Evolutionary conservation across 2,888 invertebrate species (phyloP), one percentile per base, ranked within the genome.

Genomic region (Dynastes grantii): DNA sequence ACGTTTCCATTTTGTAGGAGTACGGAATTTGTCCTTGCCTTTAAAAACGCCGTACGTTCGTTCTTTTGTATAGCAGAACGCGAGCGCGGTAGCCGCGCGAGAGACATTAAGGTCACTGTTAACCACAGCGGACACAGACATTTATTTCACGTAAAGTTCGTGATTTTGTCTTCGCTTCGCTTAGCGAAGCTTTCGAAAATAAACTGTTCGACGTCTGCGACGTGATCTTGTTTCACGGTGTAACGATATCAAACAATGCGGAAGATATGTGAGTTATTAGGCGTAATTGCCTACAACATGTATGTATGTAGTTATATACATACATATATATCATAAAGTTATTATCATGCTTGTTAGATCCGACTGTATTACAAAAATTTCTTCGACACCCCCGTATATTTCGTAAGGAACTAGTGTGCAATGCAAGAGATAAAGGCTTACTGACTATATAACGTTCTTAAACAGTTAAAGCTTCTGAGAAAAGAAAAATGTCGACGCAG

Each of bases 11-110:
- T 73, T 73, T 73, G 58, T 73, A 67, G 53, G 53, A 67, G 76
- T 76, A 55, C 55, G 53, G 76, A 76, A 76, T 76, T 65, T 76
- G 76, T 76, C 76, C 76, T 76, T 76, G 76, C 55, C 76, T 76
- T 76, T 76, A 76, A 76, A 76, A 76, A 76, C 76, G 76, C 76
- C 49, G 63, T 55, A 67, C 76, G 53, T 76, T 76, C 76, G 22
- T 67, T 76, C 65, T 76, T 68, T 76, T 58, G 51, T 65, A 37
- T 67, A 68, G 67, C 65, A 55, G 40, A 65, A 58, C 76, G 64
- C 65, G 40, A 40, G 51, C 76, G 64, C 65, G 40, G 40, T 53
- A 55, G 67, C 67, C 49, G 76, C 55, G 22, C 16, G 22, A 55
- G n/a, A 76, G 37, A 64, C 53, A 67, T 76, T 76, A 76, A 76